Conservation (phyloP, 2,113 vertebrate genomes). For the Charina bottae region DNA sequence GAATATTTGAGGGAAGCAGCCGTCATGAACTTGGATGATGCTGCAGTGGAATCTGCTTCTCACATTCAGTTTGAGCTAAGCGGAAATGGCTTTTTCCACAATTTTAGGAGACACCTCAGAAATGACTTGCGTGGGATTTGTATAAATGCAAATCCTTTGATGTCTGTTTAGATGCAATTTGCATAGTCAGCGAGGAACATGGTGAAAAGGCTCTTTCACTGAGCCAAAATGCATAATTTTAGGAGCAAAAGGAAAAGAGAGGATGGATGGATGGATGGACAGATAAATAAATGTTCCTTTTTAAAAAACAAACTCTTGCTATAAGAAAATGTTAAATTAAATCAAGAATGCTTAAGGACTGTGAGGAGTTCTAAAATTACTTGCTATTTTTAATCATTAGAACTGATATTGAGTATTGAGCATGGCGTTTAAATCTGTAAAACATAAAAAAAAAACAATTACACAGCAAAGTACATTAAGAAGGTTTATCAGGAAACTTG, state of each 20-base stretch:
- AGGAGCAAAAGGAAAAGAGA: neutral
- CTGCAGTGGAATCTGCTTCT: constrained; percentile 33
- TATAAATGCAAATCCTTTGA: constrained; percentile 67
- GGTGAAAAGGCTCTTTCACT: constrained; percentile 31
- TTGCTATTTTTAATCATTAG: neutral
- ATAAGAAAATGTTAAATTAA: neutral
- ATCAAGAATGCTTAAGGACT: neutral
- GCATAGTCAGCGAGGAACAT: constrained; percentile 50
- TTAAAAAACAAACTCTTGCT: neutral
- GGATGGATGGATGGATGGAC: neutral
- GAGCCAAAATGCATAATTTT: neutral
- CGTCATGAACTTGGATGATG: constrained; percentile 34
- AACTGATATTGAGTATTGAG: neutral
- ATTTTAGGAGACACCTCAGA: constrained; percentile 20
- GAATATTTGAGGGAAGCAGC: neutral
- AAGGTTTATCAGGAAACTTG: too few relatives aligned
- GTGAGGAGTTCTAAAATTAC: neutral
- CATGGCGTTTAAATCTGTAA: too few relatives aligned
- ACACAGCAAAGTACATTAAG: too few relatives aligned
- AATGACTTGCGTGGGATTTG: constrained; percentile 51
- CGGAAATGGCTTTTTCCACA: constrained; percentile 36
- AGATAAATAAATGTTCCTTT: neutral
- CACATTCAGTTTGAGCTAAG: constrained; percentile 18
- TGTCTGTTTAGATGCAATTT: constrained; percentile 49
- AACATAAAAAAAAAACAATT: too few relatives aligned